Base-by-base conservation (phyloP, 2,888 invertebrate genomes). In the Caradrina kadenii region DNA sequence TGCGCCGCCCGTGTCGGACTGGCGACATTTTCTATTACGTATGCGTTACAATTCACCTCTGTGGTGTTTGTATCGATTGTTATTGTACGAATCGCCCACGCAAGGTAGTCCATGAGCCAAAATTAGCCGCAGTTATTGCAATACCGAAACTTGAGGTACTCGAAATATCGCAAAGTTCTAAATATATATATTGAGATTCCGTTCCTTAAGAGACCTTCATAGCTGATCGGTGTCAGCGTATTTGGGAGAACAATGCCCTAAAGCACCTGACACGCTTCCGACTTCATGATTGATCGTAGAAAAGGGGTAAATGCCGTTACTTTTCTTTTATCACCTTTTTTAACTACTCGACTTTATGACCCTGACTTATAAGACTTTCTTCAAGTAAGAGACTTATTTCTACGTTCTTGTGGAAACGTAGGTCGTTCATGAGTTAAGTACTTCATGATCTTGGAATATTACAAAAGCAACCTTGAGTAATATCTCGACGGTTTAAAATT, bases 21-120 rank as follows among this genome's bases (percentile, higher is more conserved):
- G 70, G 76, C 60, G 63, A 81, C 76, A 75, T 74, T 74, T 76
- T 79, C 69, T 74, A 61, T 74, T 79, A 76, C 74, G 74, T 79
- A 63, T 74, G 72, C 72, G 60, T 78, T 73, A 79, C 79, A 76
- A 66, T 68, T 22, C 60, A 39, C 68, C 26, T 26, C 17, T n/a
- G 26, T 60, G 59, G 73, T 66, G 54, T 79, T 73, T 55, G 55
- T 76, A 76, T 76, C 61, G 76, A 76, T 76, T 76, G 63, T 68
- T 79, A 68, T 74, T 76, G 68, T 75, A 52, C 49, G 75, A 63
- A 79, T 74, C 53, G 55, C 68, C 68, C 80, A 76, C 74, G 50
- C 74, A 49, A 64, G 21, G 66, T 52, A 62, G 22, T 59, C 74
- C 48, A 49, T 42, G 62, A 73, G 76, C 62, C 63, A 49, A 74